Evolutionary conservation across 2,888 invertebrate species (phyloP).

Genomic region (Rhamphomyia laevipes): DNA sequence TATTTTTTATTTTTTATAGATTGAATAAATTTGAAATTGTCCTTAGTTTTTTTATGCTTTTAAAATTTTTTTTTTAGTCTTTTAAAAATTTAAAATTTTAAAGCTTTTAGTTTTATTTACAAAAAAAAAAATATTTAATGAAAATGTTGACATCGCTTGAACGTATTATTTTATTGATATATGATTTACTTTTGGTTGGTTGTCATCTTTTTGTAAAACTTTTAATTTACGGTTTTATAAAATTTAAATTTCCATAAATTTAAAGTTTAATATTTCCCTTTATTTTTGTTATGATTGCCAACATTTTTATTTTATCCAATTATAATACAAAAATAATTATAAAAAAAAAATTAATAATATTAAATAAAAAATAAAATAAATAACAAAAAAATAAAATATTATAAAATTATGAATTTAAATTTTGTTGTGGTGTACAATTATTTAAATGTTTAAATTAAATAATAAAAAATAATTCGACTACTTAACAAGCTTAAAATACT

Average conservation of each 20-base stretch:
- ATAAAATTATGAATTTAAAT: not conserved
- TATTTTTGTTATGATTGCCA: too few species aligned
- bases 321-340: constrained; percentile 9
- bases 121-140: constrained; percentile 19
- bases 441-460: too few species aligned
- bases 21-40: too few species aligned
- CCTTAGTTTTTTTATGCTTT: constrained; percentile 8
- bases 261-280: not conserved
- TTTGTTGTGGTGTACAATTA: too few species aligned
- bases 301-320: constrained; percentile 30
- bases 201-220: constrained; percentile 4
- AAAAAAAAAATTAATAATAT: constrained; percentile 10
- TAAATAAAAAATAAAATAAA: constrained; percentile 14
- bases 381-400: constrained; percentile 16
- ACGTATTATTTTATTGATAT: too few species aligned
- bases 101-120: constrained; percentile 15
- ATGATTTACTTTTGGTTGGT: constrained; percentile 11
- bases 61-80: constrained; percentile 8
- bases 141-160: constrained; percentile 39
- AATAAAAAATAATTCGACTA: too few species aligned
- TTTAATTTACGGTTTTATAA: not conserved
- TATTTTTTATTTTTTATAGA: too few species aligned
- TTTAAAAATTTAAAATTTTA: too few species aligned
- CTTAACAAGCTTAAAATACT: too few species aligned
- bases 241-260: not conserved